A percentile compares a stretch with the other conserved stretches of the same genome.
These are phyloP conservation scores for Lophotis ruficrista DNA, from an alignment of 2,113 vertebrate genomes.

Conservation along the genomic window DNA sequence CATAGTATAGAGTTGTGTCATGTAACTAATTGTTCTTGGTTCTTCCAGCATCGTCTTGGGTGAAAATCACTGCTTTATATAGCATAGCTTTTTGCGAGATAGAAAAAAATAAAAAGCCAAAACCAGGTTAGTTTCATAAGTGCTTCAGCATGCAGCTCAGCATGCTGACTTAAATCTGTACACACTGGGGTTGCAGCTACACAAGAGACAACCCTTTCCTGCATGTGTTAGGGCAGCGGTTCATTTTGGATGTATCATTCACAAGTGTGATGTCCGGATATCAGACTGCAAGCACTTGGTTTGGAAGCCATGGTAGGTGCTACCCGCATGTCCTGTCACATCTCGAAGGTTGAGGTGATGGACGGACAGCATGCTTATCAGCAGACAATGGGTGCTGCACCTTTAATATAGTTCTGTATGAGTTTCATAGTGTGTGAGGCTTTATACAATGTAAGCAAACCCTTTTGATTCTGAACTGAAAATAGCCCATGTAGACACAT, in stretches of 20 bases:
- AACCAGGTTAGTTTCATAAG: not conserved
- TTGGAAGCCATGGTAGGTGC: not conserved
- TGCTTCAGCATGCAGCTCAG: not conserved
- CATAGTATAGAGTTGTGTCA: not conserved
- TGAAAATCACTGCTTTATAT: not conserved
- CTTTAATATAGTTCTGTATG: not conserved
- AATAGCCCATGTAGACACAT: not conserved
- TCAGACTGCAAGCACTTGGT: accelerated
- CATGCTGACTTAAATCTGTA: not conserved
- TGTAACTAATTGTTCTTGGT: not conserved
- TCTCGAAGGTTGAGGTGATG: accelerated
- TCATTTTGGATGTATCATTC: not conserved
- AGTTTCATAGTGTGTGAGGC: not conserved
- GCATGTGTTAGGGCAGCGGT: not conserved
- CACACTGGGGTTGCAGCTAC: not conserved
- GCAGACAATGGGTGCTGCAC: not conserved
- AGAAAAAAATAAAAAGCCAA: not conserved
- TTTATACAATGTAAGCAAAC: not conserved
- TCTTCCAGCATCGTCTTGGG: not conserved
- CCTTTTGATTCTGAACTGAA: not conserved
- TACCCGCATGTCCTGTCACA: not conserved
- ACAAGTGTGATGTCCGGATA: not conserved
- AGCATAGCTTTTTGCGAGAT: not conserved
- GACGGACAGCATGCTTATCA: not conserved
- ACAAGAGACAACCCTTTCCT: accelerated